Conservation (phyloP, 2,888 invertebrate species). For the Gonocerus acuteangulatus region DNA sequence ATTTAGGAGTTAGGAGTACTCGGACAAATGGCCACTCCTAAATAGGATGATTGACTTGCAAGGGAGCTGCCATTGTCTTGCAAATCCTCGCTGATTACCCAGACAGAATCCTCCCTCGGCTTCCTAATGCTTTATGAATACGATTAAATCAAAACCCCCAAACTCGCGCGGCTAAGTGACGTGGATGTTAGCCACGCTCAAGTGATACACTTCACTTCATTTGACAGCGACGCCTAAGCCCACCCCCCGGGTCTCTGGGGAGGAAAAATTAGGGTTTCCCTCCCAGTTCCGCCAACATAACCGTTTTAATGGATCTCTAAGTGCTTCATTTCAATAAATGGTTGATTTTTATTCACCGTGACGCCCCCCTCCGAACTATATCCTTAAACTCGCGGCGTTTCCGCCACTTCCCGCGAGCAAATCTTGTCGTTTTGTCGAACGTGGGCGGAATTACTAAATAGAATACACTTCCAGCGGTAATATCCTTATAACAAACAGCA, state of each 20-base stretch:
- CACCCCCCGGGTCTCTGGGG: not conserved
- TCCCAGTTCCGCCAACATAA: not conserved
- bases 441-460: too few species aligned
- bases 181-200: conserved; percentile 1
- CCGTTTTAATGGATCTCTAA: conserved; percentile 3
- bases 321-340: conserved; percentile 24
- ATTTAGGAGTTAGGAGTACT: not conserved
- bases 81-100: conserved; percentile 13
- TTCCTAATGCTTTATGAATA: conserved; percentile 10
- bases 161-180: not conserved
- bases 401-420: too few species aligned
- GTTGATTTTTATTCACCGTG: conserved; percentile 19
- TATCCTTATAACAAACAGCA: too few species aligned
- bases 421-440: too few species aligned
- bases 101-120: not conserved
- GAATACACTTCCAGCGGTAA: too few species aligned
- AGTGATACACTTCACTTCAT: conserved; percentile 16
- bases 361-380: not conserved
- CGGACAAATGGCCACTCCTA: not conserved
- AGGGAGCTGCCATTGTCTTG: conserved; percentile 15
- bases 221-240: conserved; percentile 5
- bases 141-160: not conserved
- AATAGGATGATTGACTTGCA: conserved; percentile 3
- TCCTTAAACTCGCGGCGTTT: not conserved
- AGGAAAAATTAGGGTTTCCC: not conserved